Conservation (phyloP, 2,888 invertebrate genomes). For the Oligia strigilis region DNA sequence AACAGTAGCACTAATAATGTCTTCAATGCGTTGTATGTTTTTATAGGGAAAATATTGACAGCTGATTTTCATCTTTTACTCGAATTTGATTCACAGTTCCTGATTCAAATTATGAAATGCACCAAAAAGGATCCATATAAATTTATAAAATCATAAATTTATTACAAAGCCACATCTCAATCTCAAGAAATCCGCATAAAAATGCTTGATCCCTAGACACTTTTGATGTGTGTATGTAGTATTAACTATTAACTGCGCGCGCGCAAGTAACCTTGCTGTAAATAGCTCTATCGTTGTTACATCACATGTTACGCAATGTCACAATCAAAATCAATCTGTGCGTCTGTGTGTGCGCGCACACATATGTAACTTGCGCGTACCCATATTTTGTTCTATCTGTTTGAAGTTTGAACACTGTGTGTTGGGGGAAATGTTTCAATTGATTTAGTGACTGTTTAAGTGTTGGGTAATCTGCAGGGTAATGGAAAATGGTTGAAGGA, state of each 20-base stretch:
- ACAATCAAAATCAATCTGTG: slow-evolving; percentile 62
- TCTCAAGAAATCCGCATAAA: no score
- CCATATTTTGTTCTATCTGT: slow-evolving; percentile 40
- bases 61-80: no score
- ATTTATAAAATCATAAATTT: no score
- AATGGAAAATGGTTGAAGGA: background rate
- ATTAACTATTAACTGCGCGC: slow-evolving; percentile 40
- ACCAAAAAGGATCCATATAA: no score
- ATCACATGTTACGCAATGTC: slow-evolving; percentile 70
- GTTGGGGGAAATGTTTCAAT: slow-evolving; percentile 12
- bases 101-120: no score
- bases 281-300: slow-evolving; percentile 67
- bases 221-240: no score
- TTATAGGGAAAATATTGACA: no score
- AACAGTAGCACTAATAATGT: no score
- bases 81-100: no score
- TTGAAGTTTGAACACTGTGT: slow-evolving; percentile 14
- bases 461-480: background rate
- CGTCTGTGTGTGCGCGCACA: slow-evolving; percentile 31
- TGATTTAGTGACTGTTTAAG: slow-evolving; percentile 10
- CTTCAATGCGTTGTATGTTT: no score
- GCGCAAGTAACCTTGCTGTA: slow-evolving; percentile 62
- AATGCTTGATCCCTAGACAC: no score
- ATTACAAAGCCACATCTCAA: no score
- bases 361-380: slow-evolving; percentile 36